Base-by-base conservation (phyloP, 2,113 vertebrate species). In the Gadus macrocephalus region DNA sequence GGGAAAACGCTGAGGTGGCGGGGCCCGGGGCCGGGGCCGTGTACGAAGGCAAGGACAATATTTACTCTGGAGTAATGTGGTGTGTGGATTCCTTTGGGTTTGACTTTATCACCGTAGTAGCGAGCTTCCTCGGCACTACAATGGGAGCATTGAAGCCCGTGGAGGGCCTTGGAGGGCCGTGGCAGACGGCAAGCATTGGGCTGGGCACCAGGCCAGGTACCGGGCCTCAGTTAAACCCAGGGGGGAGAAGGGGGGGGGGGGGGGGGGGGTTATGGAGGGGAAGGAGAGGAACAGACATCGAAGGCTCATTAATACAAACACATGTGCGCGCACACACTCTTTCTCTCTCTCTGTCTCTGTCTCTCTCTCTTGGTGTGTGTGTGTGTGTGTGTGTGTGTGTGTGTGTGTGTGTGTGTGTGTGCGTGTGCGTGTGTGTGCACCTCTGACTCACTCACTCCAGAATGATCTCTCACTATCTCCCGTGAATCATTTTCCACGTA, bases 21-120 rank as follows among this genome's bases (percentile, higher is more conserved):
- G 83, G 25, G 25, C 25, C 2, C 42, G 59, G 16, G 71, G 17
- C 16, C 11, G 22, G 60, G 58, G 28, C 20, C 20, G 25, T n/a
- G 22, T 60, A 8, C 25, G 22, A 78, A 70, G 80, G 85, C 78
- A 83, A n/a, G 8, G 63, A 91, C 92, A 93, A 92, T 90, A 92
- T 94, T 94, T 93, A 86, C 84, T 90, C 81, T 82, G 87, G 89
- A 88, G 87, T 88, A 85, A 84, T 85, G 91, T 90, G 85, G 35
- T 42, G 84, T 12, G 84, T 12, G 88, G 89, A 89, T 93, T 85
- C 80, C 76, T 68, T 70, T 79, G 60, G 73, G 78, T 89, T 83
- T 92, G 83, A 89, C 89, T 89, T 83, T 35, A 83, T 91, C 90
- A 89, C 11, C 20, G 25, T 27, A 28, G 25, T 8, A 27, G 61